These are phyloP conservation scores for Haliclona indistincta DNA, from an alignment of 37 sponge, comb jelly and placozoan genomes.

Conservation along the genomic window DNA sequence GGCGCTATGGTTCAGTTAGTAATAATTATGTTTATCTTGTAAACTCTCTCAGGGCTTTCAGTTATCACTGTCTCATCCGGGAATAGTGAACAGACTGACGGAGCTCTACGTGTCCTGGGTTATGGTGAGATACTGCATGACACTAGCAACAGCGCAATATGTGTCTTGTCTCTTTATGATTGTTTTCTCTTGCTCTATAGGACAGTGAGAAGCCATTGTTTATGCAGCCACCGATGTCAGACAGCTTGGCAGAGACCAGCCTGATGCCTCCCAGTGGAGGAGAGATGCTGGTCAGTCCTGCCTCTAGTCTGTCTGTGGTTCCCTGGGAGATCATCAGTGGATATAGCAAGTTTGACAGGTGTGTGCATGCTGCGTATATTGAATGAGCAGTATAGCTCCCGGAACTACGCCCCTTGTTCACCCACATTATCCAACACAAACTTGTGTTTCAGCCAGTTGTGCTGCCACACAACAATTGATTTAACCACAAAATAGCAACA, in stretches of 20 bases:
- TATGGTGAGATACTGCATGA: slow-evolving; percentile 38
- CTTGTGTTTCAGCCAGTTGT: too few species aligned
- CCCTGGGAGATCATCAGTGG: slow-evolving; percentile 60
- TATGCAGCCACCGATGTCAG: slow-evolving; percentile 54
- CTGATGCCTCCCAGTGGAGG: too few species aligned
- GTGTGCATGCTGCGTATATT: too few species aligned
- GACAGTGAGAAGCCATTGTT: slow-evolving; percentile 50
- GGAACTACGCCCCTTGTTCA: too few species aligned
- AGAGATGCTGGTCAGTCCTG: too few species aligned
- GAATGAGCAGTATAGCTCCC: too few species aligned
- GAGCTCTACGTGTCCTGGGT: slow-evolving; percentile 74
- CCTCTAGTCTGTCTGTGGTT: neutral
- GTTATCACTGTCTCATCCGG: slow-evolving; percentile 1
- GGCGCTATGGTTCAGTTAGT: too few species aligned
- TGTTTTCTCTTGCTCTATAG: neutral
- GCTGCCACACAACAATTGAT: too few species aligned
- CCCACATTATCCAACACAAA: too few species aligned
- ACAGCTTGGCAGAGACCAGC: too few species aligned
- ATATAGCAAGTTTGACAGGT: slow-evolving; percentile 20
- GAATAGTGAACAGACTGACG: slow-evolving; percentile 31
- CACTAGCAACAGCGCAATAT: neutral
- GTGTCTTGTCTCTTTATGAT: neutral
- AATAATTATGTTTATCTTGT: neutral
- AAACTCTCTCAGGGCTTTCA: slow-evolving; percentile 40
- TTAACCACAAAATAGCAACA: too few species aligned